phyloP scores from a whole-genome alignment of 2,797 vertebrate species.

The Uromys caudimaculatus region DNA sequence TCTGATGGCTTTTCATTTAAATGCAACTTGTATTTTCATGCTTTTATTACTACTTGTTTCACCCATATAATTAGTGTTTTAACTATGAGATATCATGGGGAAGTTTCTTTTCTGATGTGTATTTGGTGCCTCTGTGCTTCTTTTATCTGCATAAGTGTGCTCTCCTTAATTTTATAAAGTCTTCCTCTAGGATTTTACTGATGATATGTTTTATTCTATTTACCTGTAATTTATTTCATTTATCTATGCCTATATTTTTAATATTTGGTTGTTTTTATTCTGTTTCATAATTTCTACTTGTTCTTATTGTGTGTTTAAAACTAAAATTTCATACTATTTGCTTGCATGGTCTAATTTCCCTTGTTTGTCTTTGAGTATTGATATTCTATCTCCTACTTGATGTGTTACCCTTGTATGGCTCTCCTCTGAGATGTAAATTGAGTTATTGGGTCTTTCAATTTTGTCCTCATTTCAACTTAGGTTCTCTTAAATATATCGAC shows the following conservation, averaged over 20 bases:
- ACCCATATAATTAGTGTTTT: background rate
- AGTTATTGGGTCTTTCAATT: background rate
- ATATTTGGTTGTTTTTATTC: background rate
- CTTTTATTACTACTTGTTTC: background rate
- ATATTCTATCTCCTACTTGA: background rate
- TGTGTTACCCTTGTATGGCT: background rate
- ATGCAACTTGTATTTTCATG: background rate
- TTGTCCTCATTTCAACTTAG: background rate
- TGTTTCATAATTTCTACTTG: background rate
- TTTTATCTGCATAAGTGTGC: background rate
- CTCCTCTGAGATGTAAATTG: background rate
- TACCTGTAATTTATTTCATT: background rate
- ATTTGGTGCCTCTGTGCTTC: background rate
- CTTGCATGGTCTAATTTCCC: background rate
- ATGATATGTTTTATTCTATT: background rate
- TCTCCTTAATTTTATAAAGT: background rate
- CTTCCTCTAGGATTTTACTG: background rate
- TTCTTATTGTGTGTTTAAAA: background rate
- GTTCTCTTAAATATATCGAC: background rate
- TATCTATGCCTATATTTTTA: background rate
- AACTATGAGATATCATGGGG: background rate
- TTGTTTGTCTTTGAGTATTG: background rate
- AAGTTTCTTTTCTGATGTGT: background rate
- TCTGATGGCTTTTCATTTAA: background rate
- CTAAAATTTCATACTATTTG: background rate